Evolutionary conservation across 1,140 invertebrate species (phyloP).

Genomic region (Drosophila pseudoananassae): DNA sequence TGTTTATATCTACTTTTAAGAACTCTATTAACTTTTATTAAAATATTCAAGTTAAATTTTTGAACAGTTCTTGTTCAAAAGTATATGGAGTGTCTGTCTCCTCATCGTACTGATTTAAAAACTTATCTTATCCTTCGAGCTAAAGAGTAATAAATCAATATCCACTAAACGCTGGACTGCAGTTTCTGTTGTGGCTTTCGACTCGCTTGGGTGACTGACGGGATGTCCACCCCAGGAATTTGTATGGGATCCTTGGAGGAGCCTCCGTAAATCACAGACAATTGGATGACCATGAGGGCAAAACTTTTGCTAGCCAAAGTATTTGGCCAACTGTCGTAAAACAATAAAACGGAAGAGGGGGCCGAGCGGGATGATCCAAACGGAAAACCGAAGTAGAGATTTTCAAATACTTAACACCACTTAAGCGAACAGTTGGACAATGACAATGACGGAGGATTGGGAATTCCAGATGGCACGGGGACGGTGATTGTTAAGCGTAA

Average conservation of each 20-base stretch:
- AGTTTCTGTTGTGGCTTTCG: slow-evolving; percentile 46
- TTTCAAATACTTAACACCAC: slow-evolving; percentile 81
- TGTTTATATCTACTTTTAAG: too few species aligned
- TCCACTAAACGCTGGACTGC: slow-evolving; percentile 56
- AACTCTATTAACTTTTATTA: too few species aligned
- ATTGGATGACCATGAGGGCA: slow-evolving; percentile 78
- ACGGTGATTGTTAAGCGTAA: slow-evolving; percentile 63
- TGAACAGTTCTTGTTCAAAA: too few species aligned
- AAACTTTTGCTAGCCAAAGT: slow-evolving; percentile 73
- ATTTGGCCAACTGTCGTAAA: slow-evolving; percentile 80
- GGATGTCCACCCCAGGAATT: slow-evolving; percentile 20
- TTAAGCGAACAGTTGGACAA: slow-evolving; percentile 74
- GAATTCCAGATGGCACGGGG: not conserved
- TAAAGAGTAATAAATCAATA: slow-evolving; percentile 69
- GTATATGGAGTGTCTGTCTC: not conserved
- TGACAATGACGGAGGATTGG: slow-evolving; percentile 50
- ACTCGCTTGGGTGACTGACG: slow-evolving; percentile 21
- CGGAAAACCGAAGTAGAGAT: slow-evolving; percentile 54
- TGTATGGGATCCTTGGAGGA: not conserved
- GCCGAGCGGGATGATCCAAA: not conserved
- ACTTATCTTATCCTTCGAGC: slow-evolving; percentile 3
- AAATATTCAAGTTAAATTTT: too few species aligned
- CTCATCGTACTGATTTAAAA: not conserved
- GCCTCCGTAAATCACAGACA: slow-evolving; percentile 75
- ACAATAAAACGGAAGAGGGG: slow-evolving; percentile 71